Conservation (phyloP, 2,888 invertebrate species). For the Drosophila glabriapex region DNA sequence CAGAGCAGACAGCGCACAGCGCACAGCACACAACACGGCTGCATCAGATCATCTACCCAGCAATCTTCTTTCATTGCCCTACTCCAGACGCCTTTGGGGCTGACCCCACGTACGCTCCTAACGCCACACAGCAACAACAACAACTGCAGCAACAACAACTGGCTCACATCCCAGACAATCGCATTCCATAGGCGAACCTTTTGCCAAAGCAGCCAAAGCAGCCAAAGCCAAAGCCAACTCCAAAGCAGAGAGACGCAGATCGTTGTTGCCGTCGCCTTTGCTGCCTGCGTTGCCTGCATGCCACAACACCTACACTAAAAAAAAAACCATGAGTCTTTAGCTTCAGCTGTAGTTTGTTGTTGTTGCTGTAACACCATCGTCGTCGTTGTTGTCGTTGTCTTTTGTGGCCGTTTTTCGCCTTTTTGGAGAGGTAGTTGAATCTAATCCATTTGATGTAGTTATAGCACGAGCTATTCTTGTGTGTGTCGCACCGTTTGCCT, state of each 20-base stretch:
- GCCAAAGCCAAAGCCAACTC: constrained; percentile 10
- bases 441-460: constrained; percentile 83
- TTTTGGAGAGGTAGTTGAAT: constrained; percentile 80
- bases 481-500: constrained; percentile 66
- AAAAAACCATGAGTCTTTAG: constrained; percentile 48
- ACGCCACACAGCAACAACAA: constrained; percentile 44
- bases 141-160: constrained; percentile 28
- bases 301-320: constrained; percentile 75
- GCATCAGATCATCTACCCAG: constrained; percentile 38
- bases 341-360: constrained; percentile 34
- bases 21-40: constrained; percentile 1
- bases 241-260: constrained; percentile 4
- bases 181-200: constrained; percentile 69
- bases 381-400: constrained; percentile 53
- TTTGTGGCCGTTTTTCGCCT: constrained; percentile 77
- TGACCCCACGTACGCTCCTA: constrained; percentile 75
- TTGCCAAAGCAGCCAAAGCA: constrained; percentile 28
- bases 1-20: not conserved
- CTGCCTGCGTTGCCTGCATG: constrained; percentile 57
- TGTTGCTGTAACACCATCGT: constrained; percentile 48
- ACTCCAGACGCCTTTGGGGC: constrained; percentile 58
- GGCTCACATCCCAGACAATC: constrained; percentile 61
- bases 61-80: constrained; percentile 51
- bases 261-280: constrained; percentile 27
- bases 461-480: constrained; percentile 84